Evolutionary conservation across 2,797 vertebrate species (phyloP).

Genomic region (Sebastes trivittatus): DNA sequence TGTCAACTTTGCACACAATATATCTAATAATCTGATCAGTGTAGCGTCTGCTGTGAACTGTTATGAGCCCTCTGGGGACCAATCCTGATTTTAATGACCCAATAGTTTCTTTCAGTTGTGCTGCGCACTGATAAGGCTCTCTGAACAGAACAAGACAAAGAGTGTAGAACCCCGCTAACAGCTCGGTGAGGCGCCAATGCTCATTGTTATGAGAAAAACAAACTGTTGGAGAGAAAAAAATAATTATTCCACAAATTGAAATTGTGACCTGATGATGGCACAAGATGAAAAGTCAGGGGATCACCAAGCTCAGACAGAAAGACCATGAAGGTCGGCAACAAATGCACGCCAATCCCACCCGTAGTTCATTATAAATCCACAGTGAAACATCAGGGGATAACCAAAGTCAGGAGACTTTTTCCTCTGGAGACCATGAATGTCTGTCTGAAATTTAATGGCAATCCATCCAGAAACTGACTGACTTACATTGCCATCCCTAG

Average conservation of each 20-base stretch:
- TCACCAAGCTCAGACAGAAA: not conserved
- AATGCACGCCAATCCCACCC: not conserved
- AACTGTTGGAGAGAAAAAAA: not conserved
- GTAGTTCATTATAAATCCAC: not conserved
- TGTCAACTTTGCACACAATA: not conserved
- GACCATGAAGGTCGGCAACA: not conserved
- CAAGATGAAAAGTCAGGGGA: not conserved
- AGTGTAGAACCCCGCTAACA: not conserved
- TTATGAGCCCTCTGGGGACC: not conserved
- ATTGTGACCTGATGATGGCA: not conserved
- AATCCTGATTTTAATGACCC: not conserved
- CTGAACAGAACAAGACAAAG: constrained; percentile 2
- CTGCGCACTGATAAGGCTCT: not conserved
- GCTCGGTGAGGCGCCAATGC: not conserved
- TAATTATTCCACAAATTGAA: not conserved
- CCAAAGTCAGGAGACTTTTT: not conserved
- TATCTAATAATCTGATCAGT: not conserved
- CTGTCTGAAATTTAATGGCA: not conserved
- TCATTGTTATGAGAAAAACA: not conserved
- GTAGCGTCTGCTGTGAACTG: not conserved
- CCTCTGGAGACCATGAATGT: not conserved
- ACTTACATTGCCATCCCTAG: not conserved
- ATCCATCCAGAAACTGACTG: not conserved
- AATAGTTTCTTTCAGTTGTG: not conserved
- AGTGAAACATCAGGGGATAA: not conserved